Conservation (phyloP, 2,797 vertebrate genomes). For the Halcyon leucocephala region DNA sequence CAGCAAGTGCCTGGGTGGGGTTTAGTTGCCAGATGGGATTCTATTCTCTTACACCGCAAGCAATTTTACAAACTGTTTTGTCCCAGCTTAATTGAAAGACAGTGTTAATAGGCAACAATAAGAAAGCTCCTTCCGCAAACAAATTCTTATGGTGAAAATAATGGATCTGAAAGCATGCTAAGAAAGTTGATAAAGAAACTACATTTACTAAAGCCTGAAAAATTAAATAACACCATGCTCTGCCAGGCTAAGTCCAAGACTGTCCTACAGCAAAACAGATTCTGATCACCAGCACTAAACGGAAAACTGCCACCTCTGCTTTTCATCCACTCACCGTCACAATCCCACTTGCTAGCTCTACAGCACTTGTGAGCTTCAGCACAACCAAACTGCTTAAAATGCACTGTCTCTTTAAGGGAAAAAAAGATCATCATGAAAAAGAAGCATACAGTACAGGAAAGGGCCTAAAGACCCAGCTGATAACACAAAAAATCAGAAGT, state of each 20-base stretch:
- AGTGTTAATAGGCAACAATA: background rate
- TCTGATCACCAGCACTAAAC: background rate
- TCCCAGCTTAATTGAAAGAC: background rate
- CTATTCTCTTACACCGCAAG: background rate
- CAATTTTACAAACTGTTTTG: background rate
- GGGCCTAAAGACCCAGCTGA: background rate
- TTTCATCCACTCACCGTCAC: background rate
- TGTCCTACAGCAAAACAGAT: background rate
- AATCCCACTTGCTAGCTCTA: background rate
- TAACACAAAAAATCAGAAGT: background rate
- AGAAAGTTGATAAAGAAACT: background rate
- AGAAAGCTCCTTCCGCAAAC: background rate
- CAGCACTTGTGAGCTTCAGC: background rate
- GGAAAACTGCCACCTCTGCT: background rate
- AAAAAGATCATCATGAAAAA: background rate
- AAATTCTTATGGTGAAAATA: background rate
- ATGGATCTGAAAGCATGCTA: background rate
- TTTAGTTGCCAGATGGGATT: background rate
- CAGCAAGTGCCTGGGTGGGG: background rate
- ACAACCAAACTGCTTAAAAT: background rate
- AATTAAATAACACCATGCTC: background rate
- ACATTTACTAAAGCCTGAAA: background rate
- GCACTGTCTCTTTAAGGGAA: background rate
- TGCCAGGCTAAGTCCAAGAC: background rate
- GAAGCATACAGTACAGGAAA: background rate